phyloP scores from a whole-genome alignment of 2,797 vertebrate species.

The Lacerta viridis region DNA sequence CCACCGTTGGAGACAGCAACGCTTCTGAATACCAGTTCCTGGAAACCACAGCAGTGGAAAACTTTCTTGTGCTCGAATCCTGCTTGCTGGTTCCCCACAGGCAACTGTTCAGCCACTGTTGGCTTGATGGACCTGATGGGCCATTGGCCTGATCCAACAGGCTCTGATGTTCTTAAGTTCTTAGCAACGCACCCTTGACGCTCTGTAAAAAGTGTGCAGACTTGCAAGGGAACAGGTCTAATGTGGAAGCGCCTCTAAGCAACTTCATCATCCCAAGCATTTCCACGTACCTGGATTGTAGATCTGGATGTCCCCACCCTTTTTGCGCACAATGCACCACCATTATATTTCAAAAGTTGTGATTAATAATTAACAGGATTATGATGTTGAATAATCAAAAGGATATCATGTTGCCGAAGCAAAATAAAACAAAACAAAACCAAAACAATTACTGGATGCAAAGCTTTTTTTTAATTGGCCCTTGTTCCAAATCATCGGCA shows the following conservation, averaged over 20 bases:
- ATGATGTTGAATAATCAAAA: constrained; percentile 37
- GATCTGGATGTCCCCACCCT: neutral
- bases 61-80: too few relatives aligned
- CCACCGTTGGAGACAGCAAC: too few relatives aligned
- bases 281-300: neutral
- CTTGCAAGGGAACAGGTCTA: neutral
- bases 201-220: neutral
- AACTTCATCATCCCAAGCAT: neutral
- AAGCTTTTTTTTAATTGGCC: constrained; percentile 63
- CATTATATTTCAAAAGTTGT: constrained; percentile 39
- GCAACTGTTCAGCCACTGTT: too few relatives aligned
- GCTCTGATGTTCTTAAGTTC: too few relatives aligned
- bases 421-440: neutral
- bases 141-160: too few relatives aligned
- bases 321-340: neutral
- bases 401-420: constrained; percentile 33
- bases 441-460: constrained; percentile 41
- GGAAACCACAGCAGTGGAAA: too few relatives aligned
- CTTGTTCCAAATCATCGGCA: constrained; percentile 50
- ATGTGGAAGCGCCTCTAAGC: neutral
- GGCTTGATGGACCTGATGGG: too few relatives aligned
- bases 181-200: neutral
- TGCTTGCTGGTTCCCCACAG: too few relatives aligned
- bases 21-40: too few relatives aligned
- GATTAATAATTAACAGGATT: constrained; percentile 50